A percentile compares a stretch with the other conserved stretches of the same genome.
Conservation (phyloP, 92 coral and sea anemone species). For the Ricordea florida region DNA sequence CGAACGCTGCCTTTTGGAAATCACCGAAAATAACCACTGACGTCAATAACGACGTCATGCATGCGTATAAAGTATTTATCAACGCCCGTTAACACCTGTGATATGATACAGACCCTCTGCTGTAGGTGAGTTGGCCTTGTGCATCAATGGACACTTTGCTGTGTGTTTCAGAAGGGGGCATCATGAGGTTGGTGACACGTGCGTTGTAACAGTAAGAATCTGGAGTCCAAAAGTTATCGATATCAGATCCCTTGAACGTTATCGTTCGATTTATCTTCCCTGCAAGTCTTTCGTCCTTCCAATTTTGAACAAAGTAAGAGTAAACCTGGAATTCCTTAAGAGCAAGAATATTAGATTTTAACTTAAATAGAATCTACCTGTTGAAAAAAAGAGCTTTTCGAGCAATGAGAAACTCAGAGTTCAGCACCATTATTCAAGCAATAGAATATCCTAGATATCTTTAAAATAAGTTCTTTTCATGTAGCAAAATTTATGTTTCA, state of each 20-base stretch:
- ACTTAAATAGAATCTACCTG: not conserved
- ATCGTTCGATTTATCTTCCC: conserved; percentile 52
- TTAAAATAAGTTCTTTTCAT: too few relatives aligned
- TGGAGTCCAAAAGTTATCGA: conserved; percentile 69
- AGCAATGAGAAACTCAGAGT: not conserved
- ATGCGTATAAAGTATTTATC: too few relatives aligned
- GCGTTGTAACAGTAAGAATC: conserved; percentile 86
- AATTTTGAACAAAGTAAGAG: conserved; percentile 59
- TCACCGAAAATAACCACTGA: too few relatives aligned
- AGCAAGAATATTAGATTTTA: not conserved
- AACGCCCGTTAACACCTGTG: too few relatives aligned
- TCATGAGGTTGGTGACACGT: conserved; percentile 59
- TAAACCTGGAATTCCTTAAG: conserved; percentile 69
- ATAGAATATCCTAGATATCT: too few relatives aligned
- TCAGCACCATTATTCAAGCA: too few relatives aligned
- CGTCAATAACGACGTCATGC: too few relatives aligned
- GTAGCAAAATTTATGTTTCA: too few relatives aligned
- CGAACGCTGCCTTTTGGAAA: too few relatives aligned
- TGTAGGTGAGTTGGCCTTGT: conserved; percentile 56
- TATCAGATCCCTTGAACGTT: conserved; percentile 66
- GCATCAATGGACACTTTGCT: conserved; percentile 54
- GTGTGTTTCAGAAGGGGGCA: conserved; percentile 59
- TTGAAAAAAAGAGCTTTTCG: not conserved
- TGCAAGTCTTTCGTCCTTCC: conserved; percentile 71
- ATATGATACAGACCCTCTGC: conserved; percentile 49